Percentiles rank a stretch among this genome's conserved stretches.
Evolutionary conservation across 1,140 invertebrate genomes (phyloP).

Genomic region (Drosophila ironensis): DNA sequence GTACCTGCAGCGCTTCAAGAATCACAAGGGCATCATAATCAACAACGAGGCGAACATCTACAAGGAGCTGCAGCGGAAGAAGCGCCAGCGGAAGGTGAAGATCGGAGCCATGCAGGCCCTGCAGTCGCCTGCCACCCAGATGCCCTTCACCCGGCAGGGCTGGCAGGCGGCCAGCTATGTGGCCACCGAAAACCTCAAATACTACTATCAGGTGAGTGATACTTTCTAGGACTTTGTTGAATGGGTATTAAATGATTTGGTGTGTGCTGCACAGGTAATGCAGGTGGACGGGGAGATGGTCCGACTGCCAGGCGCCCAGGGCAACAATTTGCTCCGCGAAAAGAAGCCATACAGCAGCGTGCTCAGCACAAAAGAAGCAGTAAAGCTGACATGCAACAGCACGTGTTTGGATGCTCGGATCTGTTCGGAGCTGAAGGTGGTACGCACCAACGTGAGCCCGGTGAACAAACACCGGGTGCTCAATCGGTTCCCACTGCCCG

Average conservation of each 20-base stretch:
- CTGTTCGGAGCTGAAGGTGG: slow-evolving; percentile 34
- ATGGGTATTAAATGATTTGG: no score
- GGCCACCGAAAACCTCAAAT: slow-evolving; percentile 62
- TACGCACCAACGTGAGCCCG: slow-evolving; percentile 25
- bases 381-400: background rate
- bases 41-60: slow-evolving; percentile 80
- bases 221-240: no score
- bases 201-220: slow-evolving; percentile 72
- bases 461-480: slow-evolving; percentile 38
- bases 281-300: slow-evolving; percentile 61
- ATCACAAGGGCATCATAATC: slow-evolving; percentile 71
- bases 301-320: slow-evolving; percentile 55
- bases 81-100: slow-evolving; percentile 63
- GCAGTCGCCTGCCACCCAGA: slow-evolving; percentile 43
- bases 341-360: slow-evolving; percentile 55
- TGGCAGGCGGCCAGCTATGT: slow-evolving; percentile 80
- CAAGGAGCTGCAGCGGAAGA: slow-evolving; percentile 69
- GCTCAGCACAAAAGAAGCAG: slow-evolving; percentile 14
- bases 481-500: slow-evolving; percentile 55
- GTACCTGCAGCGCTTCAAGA: slow-evolving; percentile 67
- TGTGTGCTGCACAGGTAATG: no score
- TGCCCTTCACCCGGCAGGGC: slow-evolving; percentile 74
- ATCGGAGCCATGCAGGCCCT: slow-evolving; percentile 50
- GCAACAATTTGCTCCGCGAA: slow-evolving; percentile 63
- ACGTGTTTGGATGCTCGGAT: slow-evolving; percentile 52